Percentiles rank a stretch among this genome's conserved stretches.
Conservation (phyloP, 2,888 invertebrate genomes). For the Synergus laeviventris region DNA sequence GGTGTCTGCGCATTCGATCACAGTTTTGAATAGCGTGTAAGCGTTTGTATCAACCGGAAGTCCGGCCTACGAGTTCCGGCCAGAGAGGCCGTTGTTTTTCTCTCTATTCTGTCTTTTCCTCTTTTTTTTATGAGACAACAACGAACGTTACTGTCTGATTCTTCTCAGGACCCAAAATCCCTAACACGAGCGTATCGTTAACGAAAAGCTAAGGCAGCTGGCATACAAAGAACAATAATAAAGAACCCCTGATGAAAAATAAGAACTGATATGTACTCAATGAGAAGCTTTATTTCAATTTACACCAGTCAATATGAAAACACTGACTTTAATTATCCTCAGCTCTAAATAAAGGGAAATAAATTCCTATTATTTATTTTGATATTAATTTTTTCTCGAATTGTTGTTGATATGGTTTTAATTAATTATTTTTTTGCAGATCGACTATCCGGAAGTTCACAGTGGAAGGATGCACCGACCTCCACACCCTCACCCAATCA, state of each 20-base stretch:
- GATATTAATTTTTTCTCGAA: too few species aligned
- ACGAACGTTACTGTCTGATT: constrained; percentile 22
- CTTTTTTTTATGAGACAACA: constrained; percentile 26
- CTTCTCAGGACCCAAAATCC: constrained; percentile 13
- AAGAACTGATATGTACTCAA: not conserved
- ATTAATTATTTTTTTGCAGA: constrained; percentile 76
- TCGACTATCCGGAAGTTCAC: constrained; percentile 83
- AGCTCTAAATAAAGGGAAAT: too few species aligned
- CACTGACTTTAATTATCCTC: too few species aligned
- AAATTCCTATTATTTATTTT: too few species aligned
- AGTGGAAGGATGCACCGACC: constrained; percentile 76
- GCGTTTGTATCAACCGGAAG: constrained; percentile 73
- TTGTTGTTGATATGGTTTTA: not conserved
- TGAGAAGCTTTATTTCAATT: too few species aligned
- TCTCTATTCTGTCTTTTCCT: constrained; percentile 53
- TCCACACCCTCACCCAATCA: constrained; percentile 74
- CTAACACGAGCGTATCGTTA: constrained; percentile 14
- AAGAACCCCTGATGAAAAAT: constrained; percentile 3
- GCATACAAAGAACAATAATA: constrained; percentile 9
- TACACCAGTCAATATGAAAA: too few species aligned
- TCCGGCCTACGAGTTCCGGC: constrained; percentile 76
- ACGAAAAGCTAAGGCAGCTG: constrained; percentile 35
- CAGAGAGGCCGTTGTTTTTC: constrained; percentile 62
- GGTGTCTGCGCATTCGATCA: constrained; percentile 14
- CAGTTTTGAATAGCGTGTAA: constrained; percentile 24